These are phyloP conservation scores for Allacma fusca DNA, from an alignment of 2,888 invertebrate species.

Conservation along the genomic window DNA sequence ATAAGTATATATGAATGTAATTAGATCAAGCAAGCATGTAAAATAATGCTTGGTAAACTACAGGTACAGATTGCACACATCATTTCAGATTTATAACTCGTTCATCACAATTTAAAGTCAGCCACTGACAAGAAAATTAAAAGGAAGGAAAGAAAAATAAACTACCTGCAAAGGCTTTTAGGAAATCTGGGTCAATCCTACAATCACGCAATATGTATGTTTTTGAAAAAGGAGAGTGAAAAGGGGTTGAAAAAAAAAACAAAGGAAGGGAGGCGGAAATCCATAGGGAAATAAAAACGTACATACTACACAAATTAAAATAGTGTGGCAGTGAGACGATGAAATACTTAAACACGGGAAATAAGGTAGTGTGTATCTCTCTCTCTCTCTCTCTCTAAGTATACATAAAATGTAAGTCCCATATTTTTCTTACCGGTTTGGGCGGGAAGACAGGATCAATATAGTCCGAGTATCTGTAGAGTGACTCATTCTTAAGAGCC, in stretches of 20 bases:
- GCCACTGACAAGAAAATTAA: constrained; percentile 5
- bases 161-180: background rate
- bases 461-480: constrained; percentile 71
- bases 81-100: background rate
- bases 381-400: no score
- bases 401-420: background rate
- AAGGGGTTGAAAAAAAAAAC: background rate
- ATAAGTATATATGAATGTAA: no score
- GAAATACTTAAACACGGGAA: no score
- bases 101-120: constrained; percentile 1
- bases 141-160: background rate
- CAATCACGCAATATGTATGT: background rate
- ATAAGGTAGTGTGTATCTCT: no score
- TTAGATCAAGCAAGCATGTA: no score
- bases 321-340: background rate
- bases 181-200: background rate
- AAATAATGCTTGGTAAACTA: no score
- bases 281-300: background rate
- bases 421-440: constrained; percentile 69
- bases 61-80: no score
- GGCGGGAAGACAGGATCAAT: constrained; percentile 81
- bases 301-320: background rate
- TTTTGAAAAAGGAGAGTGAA: background rate
- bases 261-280: background rate
- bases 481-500: constrained; percentile 63